Evolutionary conservation across 2,797 vertebrate species (phyloP).

Genomic region (Myioborus melanocephalus): DNA sequence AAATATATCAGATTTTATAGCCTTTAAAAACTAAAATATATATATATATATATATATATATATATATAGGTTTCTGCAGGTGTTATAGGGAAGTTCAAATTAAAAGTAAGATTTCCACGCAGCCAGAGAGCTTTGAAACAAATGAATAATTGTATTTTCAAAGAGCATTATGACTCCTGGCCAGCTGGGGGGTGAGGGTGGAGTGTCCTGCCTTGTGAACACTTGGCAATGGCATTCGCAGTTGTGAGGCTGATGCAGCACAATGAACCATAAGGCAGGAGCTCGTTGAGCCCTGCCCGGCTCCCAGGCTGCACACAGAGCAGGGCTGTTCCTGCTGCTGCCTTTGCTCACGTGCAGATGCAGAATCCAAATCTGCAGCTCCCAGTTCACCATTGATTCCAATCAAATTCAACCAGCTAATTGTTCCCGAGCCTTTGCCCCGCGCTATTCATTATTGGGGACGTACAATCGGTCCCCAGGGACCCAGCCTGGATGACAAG

Average conservation of each 20-base stretch:
- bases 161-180: neutral
- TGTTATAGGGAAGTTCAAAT: neutral
- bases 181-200: conserved; percentile 2
- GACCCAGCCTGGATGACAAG: neutral
- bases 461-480: conserved; percentile 24
- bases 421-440: conserved; percentile 21
- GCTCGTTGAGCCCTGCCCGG: neutral
- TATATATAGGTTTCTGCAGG: neutral
- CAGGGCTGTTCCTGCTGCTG: neutral
- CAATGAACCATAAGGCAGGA: neutral
- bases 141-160: neutral
- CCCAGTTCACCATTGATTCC: conserved; percentile 43
- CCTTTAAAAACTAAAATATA: neutral
- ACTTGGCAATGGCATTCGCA: neutral
- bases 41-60: too few relatives aligned
- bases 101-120: neutral
- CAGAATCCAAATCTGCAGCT: conserved; percentile 21
- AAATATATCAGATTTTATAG: accelerated
- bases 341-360: neutral
- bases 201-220: neutral
- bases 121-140: neutral
- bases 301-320: conserved; percentile 5
- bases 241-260: neutral
- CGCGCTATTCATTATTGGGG: neutral
- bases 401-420: conserved; percentile 16